A percentile compares a stretch with the other conserved stretches of the same genome.
Evolutionary conservation across 2,113 vertebrate species (phyloP).

Genomic region (Erythrocercus mccallii): DNA sequence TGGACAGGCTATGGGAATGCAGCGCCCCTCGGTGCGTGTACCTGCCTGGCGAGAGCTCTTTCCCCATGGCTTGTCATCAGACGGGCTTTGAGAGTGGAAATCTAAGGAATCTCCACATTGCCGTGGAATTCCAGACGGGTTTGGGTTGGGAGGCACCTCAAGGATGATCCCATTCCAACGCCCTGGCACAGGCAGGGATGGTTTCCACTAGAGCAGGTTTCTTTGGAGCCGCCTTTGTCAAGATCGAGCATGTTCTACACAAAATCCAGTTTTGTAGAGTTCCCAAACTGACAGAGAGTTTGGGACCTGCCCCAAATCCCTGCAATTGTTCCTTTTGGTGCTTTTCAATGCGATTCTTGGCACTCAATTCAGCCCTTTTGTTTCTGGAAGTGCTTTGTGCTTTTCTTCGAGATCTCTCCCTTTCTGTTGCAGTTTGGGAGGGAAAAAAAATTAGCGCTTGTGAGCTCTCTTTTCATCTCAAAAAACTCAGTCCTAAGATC

Average conservation of each 20-base stretch:
- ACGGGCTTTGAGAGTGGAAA: not conserved
- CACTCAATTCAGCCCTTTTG: not conserved
- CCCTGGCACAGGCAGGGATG: not conserved
- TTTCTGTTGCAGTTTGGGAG: not conserved
- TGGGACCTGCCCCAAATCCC: not conserved
- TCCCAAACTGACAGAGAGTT: not conserved
- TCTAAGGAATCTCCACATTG: rapidly evolving
- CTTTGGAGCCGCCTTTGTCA: not conserved
- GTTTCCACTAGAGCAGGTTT: not conserved
- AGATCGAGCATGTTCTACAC: rapidly evolving
- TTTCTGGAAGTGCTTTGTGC: not conserved
- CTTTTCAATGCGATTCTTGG: not conserved
- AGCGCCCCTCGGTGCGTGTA: rapidly evolving
- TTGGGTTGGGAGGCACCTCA: not conserved
- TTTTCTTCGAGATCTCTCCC: not conserved
- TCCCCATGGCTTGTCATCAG: not conserved
- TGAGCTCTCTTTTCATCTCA: conserved; percentile 4
- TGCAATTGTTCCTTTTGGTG: not conserved
- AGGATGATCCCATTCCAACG: not conserved
- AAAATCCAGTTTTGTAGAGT: not conserved
- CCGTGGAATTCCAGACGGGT: not conserved
- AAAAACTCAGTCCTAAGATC: not conserved
- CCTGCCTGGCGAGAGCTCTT: not conserved
- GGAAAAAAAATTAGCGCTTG: not conserved
- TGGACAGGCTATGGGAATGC: rapidly evolving